Evolutionary conservation across 2,888 invertebrate species (phyloP).

Genomic region (Oligia latruncula): DNA sequence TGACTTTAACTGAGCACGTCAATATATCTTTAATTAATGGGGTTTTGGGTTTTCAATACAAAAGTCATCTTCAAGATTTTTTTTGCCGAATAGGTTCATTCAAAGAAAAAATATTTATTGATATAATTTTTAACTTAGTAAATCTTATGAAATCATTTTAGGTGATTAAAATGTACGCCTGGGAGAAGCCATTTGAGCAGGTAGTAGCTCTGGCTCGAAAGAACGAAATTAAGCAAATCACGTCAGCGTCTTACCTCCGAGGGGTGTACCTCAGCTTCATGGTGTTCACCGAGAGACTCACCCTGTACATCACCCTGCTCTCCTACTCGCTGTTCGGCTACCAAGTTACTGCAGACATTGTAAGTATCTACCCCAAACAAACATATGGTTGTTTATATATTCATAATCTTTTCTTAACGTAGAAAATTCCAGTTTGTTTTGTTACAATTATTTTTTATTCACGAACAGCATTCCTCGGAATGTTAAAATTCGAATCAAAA

Average conservation of each 20-base stretch:
- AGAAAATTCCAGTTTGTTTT: neutral
- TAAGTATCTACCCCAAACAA: constrained; percentile 72
- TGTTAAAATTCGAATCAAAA: neutral
- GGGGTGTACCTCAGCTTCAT: constrained; percentile 93
- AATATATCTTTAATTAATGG: constrained; percentile 3
- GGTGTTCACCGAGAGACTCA: constrained; percentile 96
- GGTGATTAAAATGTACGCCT: constrained; percentile 99
- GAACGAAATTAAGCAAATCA: constrained; percentile 91
- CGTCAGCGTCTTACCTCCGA: constrained; percentile 91
- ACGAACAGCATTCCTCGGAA: neutral
- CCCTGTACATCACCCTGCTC: constrained; percentile 95
- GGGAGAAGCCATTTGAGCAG: constrained; percentile 97
- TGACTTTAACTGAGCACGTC: neutral
- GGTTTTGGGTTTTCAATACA: constrained; percentile 5
- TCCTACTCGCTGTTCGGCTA: constrained; percentile 93
- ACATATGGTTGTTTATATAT: neutral
- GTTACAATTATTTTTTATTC: neutral
- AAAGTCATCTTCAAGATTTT: constrained; percentile 1
- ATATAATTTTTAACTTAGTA: neutral
- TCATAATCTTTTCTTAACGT: neutral
- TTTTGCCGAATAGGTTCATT: neutral
- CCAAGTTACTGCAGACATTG: constrained; percentile 89
- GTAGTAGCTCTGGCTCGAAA: constrained; percentile 94
- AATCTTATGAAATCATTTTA: constrained; percentile 77
- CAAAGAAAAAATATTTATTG: neutral